These are phyloP conservation scores for Sitta carolinensis DNA, from an alignment of 2,797 vertebrate species.

Conservation along the genomic window DNA sequence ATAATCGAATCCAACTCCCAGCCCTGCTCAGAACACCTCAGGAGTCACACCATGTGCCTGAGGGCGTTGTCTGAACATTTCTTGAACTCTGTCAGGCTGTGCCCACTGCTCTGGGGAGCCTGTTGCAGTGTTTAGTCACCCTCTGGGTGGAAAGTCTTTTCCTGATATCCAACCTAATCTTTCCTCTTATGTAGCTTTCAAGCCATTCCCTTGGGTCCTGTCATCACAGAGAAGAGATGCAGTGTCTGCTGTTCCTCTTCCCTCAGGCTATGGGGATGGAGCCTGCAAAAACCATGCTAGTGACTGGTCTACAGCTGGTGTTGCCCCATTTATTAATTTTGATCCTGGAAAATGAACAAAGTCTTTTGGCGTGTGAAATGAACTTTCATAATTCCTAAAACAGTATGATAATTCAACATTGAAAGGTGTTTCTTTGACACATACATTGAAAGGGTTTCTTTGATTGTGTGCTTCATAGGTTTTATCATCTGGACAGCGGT, in stretches of 20 bases:
- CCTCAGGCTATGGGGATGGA: accelerated
- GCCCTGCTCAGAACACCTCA: background rate
- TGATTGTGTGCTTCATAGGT: background rate
- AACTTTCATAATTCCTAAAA: background rate
- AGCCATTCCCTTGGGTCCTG: background rate
- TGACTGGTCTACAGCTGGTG: background rate
- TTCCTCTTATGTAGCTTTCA: too few relatives aligned
- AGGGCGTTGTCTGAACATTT: accelerated
- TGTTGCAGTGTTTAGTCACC: background rate
- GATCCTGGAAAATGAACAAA: background rate
- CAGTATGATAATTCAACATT: background rate
- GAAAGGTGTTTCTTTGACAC: background rate
- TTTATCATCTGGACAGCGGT: background rate
- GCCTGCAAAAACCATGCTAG: too few relatives aligned
- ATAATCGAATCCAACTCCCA: accelerated
- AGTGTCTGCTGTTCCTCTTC: background rate
- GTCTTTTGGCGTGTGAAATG: background rate
- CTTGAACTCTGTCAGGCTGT: background rate
- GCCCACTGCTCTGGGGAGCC: background rate
- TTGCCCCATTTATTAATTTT: background rate
- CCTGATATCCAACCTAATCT: background rate
- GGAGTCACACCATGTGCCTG: background rate
- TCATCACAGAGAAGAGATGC: background rate
- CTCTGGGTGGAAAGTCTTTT: background rate
- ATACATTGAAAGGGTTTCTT: background rate